Evolutionary conservation across 2,797 vertebrate genomes (phyloP).

Genomic region (Microctenopoma stevenorrisi): DNA sequence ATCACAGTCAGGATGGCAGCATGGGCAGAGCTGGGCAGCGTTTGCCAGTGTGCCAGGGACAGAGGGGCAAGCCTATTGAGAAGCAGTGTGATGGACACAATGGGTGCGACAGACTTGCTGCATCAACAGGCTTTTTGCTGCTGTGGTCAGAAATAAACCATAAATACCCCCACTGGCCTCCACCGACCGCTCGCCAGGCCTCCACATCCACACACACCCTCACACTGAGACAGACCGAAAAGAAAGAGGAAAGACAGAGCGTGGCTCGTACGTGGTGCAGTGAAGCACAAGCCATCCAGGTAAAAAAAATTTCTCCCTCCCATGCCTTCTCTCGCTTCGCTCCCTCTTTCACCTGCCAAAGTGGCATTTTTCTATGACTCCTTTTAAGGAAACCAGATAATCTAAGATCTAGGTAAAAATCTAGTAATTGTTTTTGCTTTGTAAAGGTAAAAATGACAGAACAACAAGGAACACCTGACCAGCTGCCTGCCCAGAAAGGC

Average conservation of each 20-base stretch:
- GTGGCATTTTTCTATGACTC: neutral
- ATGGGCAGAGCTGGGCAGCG: conserved; percentile 78
- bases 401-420: neutral
- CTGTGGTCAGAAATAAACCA: conserved; percentile 85
- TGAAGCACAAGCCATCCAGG: conserved; percentile 78
- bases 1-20: conserved; percentile 72
- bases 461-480: conserved; percentile 87
- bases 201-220: conserved; percentile 71
- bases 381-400: conserved; percentile 4
- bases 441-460: conserved; percentile 84
- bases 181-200: conserved; percentile 72
- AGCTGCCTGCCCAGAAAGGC: conserved; percentile 87
- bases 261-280: conserved; percentile 69
- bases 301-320: conserved; percentile 56
- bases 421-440: conserved; percentile 26
- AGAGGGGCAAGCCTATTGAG: conserved; percentile 85
- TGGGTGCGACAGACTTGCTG: conserved; percentile 86
- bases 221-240: conserved; percentile 70
- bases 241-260: conserved; percentile 68
- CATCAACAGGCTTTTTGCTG: conserved; percentile 91
- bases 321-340: conserved; percentile 1
- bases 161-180: conserved; percentile 86
- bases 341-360: conserved; percentile 19
- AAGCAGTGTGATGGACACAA: conserved; percentile 83
- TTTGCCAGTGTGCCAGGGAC: conserved; percentile 75